Base-by-base conservation (phyloP, 2,113 vertebrate species). In the Mesocricetus auratus region DNA sequence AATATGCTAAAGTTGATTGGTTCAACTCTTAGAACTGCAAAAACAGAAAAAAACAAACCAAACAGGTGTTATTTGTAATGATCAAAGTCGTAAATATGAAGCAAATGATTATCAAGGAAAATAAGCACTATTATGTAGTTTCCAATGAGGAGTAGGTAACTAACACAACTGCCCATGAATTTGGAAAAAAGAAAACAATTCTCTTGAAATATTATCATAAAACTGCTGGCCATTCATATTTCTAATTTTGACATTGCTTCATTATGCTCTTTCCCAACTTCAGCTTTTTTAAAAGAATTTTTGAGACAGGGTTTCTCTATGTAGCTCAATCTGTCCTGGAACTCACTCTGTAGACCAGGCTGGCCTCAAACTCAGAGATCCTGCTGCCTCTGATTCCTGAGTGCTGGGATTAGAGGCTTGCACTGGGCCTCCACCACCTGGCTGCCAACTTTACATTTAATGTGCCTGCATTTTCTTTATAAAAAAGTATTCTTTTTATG, bases 181-280 rank as follows among this genome's bases (percentile, higher is more conserved):
- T 60, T 97, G 90, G 85, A 68, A 53, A 92, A 90, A 91, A 42
- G 29, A 33, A 66, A 89, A 89, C 69, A 53, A 71, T 73, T 69
- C 45, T 69, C 47, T 53, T 31, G 42, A 71, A 86, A 53, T 36
- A 26, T 74, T 71, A 64, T 73, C 81, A 12, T 10, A 89, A 68
- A 71, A 73, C 36, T 85, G 31, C 73, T 78, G 73, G 26, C 13
- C 29, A 86, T 71, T 91, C 31, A 66, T 85, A 66, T 62, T 75
- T 95, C 50, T 92, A 56, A 79, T 62, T 94, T 96, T 93, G 26
- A 71, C 94, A 56, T 78, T 74, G 21, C 39, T 39, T 92, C 19
- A 69, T 94, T 91, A 78, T 78, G 17, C 71, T n/a, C 4, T 86
- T 92, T 60, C 86, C 7, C 19, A 86, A 66, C 13, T 82, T 89